These are phyloP conservation scores for Trichechus manatus DNA, from an alignment of 2,113 vertebrate species.

Conservation along the genomic window DNA sequence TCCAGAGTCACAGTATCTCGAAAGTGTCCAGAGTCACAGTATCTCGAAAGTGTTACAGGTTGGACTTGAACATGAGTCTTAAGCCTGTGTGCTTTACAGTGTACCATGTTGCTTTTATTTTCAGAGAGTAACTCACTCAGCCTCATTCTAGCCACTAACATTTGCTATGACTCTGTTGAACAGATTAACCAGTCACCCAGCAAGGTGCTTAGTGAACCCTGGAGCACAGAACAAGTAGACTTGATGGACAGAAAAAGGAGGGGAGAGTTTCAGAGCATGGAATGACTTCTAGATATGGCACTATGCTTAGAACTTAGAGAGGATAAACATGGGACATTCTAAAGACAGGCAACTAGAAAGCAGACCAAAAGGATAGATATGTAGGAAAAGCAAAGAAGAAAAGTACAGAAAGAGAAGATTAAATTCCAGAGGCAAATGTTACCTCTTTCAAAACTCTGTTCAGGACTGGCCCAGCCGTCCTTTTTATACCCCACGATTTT, in stretches of 20 bases:
- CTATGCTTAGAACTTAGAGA: not conserved
- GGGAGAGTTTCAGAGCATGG: not conserved
- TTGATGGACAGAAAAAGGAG: not conserved
- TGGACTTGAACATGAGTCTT: not conserved
- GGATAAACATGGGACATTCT: not conserved
- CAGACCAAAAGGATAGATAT: not conserved
- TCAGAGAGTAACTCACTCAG: not conserved
- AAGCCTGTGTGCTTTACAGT: not conserved
- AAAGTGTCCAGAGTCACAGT: not conserved
- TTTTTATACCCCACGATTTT: not conserved
- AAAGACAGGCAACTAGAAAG: not conserved
- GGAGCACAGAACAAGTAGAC: not conserved
- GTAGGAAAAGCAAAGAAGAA: not conserved
- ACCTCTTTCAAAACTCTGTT: slow-evolving; percentile 30
- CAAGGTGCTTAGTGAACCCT: not conserved
- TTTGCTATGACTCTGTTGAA: slow-evolving; percentile 19
- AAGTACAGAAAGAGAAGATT: slow-evolving; percentile 20
- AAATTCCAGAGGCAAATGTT: slow-evolving; percentile 40
- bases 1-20: not conserved
- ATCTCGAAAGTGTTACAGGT: not conserved
- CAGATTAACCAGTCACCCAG: not conserved
- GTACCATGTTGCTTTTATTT: not conserved
- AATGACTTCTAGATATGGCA: not conserved
- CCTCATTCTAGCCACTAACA: not conserved
- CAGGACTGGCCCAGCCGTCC: not conserved